A percentile compares a stretch with the other conserved stretches of the same genome.
Conservation (phyloP, 2,888 invertebrate species). For the Ophion obscuratus region DNA sequence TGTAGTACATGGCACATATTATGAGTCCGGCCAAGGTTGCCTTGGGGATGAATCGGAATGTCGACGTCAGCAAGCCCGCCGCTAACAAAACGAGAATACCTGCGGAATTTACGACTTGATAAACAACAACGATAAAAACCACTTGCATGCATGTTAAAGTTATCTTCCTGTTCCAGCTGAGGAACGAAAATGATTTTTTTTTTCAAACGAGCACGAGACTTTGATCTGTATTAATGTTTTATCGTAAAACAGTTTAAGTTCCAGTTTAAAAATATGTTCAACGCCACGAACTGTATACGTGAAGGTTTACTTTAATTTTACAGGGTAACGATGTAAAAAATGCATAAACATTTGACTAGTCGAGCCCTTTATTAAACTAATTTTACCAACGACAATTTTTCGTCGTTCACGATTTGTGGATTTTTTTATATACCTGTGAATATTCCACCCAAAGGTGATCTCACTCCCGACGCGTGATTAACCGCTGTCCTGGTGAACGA, state of each 20-base stretch:
- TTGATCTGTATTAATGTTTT: too few relatives aligned
- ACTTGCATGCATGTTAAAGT: too few relatives aligned
- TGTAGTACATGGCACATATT: constrained; percentile 86
- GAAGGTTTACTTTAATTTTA: background rate
- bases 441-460: constrained; percentile 91
- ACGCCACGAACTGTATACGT: background rate
- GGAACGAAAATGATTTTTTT: too few relatives aligned
- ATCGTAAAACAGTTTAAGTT: too few relatives aligned
- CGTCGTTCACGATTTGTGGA: background rate
- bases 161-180: too few relatives aligned
- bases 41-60: constrained; percentile 85
- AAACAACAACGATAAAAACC: background rate
- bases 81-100: constrained; percentile 86
- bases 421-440: constrained; percentile 85
- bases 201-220: too few relatives aligned
- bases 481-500: constrained; percentile 94
- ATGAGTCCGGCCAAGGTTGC: constrained; percentile 87
- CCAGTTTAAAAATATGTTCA: background rate
- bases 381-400: background rate
- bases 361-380: background rate
- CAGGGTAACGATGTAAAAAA: background rate
- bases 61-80: constrained; percentile 85
- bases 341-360: background rate
- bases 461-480: constrained; percentile 94
- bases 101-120: constrained; percentile 69